phyloP scores from a whole-genome alignment of 1,140 invertebrate species.

The Antheraea mylitta region DNA sequence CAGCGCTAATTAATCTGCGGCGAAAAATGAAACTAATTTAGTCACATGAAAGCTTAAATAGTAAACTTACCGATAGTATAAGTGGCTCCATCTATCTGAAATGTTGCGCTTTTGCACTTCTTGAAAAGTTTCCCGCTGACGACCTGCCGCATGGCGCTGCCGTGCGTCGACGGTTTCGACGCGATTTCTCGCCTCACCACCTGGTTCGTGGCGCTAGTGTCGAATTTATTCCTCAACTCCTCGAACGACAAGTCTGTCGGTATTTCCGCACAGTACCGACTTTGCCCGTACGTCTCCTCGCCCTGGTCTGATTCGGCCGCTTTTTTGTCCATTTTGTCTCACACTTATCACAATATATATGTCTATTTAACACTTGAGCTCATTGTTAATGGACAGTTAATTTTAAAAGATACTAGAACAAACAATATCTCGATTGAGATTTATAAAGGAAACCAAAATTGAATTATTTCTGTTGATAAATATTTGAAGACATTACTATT shows the following conservation, averaged over 20 bases:
- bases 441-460: conserved; percentile 1
- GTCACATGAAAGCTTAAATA: not conserved
- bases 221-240: conserved; percentile 65
- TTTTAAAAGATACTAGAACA: not conserved
- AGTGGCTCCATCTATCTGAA: conserved; percentile 87
- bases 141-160: conserved; percentile 73
- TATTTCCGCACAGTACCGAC: conserved; percentile 43
- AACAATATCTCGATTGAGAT: not conserved
- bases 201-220: conserved; percentile 54
- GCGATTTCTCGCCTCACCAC: conserved; percentile 54
- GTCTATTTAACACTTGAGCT: not conserved
- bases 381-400: not conserved
- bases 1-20: conserved; percentile 16
- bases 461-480: not conserved
- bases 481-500: no score
- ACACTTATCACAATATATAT: not conserved
- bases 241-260: conserved; percentile 59
- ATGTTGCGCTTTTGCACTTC: conserved; percentile 89
- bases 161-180: conserved; percentile 66
- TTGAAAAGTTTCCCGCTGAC: conserved; percentile 83
- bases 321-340: conserved; percentile 63
- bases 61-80: conserved; percentile 86
- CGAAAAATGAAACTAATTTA: conserved; percentile 16
- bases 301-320: conserved; percentile 42
- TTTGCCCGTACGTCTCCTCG: conserved; percentile 53